Percentiles rank a stretch among this genome's conserved stretches.
Conservation (phyloP, 2,113 vertebrate species). For the Phalacrocorax brasilianus region DNA sequence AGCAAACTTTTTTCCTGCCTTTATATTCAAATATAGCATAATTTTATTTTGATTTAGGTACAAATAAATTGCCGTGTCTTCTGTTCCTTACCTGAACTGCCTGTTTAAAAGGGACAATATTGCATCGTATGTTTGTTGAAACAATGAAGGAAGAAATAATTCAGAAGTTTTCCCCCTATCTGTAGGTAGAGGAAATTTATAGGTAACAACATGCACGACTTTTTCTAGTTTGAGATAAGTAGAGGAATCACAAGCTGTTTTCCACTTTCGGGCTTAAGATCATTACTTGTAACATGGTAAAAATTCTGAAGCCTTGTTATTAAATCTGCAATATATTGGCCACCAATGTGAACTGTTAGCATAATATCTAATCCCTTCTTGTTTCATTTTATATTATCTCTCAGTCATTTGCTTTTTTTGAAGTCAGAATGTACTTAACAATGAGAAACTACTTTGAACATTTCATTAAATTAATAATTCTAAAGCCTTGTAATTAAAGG, state of each 20-base stretch:
- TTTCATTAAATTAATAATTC: not conserved
- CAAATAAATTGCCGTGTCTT: not conserved
- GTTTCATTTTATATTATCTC: not conserved
- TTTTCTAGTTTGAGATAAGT: not conserved
- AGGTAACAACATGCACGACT: not conserved
- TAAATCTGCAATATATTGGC: not conserved
- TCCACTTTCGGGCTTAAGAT: not conserved
- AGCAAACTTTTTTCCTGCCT: not conserved
- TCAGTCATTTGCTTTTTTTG: not conserved
- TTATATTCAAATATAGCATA: not conserved
- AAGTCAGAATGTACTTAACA: not conserved
- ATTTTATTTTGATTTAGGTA: not conserved
- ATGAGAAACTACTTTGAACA: not conserved
- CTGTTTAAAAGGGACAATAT: not conserved
- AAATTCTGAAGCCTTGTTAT: not conserved
- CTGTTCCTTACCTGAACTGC: not conserved
- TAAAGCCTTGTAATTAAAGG: not conserved
- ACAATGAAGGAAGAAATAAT: not conserved
- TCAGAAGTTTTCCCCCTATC: not conserved
- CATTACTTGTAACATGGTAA: not conserved
- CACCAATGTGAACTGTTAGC: not conserved
- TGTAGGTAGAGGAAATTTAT: not conserved
- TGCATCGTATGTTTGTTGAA: not conserved
- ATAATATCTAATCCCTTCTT: not conserved
- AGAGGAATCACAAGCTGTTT: not conserved